Base-by-base conservation (phyloP, 2,797 vertebrate species). In the Toxotes lorentzi region DNA sequence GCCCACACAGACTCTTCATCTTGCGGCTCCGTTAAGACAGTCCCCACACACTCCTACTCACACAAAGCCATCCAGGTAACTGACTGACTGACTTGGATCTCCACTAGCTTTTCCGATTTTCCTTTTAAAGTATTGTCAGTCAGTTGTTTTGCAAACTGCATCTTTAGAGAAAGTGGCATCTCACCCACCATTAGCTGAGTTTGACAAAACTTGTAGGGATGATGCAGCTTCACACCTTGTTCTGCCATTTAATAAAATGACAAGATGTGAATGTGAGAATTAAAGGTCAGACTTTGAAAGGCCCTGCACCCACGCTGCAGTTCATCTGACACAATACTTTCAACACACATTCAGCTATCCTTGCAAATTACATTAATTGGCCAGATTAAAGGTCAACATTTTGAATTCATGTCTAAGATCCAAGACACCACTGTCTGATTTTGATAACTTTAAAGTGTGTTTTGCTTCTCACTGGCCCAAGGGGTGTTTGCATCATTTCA, bases 51-150 rank as follows among this genome's bases (percentile, higher is more conserved):
- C 78, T 84, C 68, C 62, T 90, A 57, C 95, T 96, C 93, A 34
- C 96, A 99, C 94, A 98, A 97, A 95, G 96, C 97, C 91, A 97
- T 96, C 77, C 98, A 99, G 97, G 98, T 99, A 92, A 78, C 53
- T 5, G 43, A 45, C 41, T 5, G 11, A 34, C 56, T 30, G 35
- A 63, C 35, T 38, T 27, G 16, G 41, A 43, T 23, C 12, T 56
- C 38, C 32, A 11, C 14, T 27, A 43, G n/a, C 27, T 21, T 64
- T n/a, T 11, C 9, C 0, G 13, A 23, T 2, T 45, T 4, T 16
- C 10, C 13, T 48, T 48, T 41, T 21, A 58, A 1, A 58, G 32
- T 61, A 60, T 56, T 32, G 3, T 61, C 2, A 34, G n/a, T 60
- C 24, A 70, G 23, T 19, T 57, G 34, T 53, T 35, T 24, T 14